A percentile compares a stretch with the other conserved stretches of the same genome.
These are phyloP conservation scores for Drosophila demipolita DNA, from an alignment of 2,888 invertebrate genomes.

Conservation along the genomic window DNA sequence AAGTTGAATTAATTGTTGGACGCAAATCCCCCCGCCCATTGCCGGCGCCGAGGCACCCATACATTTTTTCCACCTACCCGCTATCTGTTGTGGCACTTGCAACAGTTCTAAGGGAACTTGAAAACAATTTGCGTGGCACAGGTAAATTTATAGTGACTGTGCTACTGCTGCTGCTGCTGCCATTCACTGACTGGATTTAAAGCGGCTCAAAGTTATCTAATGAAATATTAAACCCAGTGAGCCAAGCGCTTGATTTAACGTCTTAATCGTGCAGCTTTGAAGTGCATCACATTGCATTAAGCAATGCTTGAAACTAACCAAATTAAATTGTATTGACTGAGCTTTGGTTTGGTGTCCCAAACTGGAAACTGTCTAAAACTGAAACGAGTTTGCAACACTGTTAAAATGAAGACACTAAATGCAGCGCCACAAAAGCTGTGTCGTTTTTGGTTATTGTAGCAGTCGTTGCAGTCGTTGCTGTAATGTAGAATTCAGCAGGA, in stretches of 20 bases:
- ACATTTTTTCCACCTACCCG: conserved; percentile 42
- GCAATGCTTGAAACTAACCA: conserved; percentile 28
- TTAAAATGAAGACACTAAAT: conserved; percentile 72
- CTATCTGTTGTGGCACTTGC: conserved; percentile 56
- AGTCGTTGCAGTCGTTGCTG: conserved; percentile 42
- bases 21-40: conserved; percentile 25
- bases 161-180: conserved; percentile 22
- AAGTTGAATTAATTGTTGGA: conserved; percentile 75
- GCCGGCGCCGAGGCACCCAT: conserved; percentile 34
- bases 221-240: conserved; percentile 71
- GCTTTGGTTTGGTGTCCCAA: conserved; percentile 18
- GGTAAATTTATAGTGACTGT: conserved; percentile 48
- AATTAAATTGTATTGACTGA: conserved; percentile 34
- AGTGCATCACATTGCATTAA: conserved; percentile 41
- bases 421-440: conserved; percentile 52
- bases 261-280: conserved; percentile 49
- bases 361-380: conserved; percentile 30
- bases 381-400: conserved; percentile 46
- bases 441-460: conserved; percentile 56
- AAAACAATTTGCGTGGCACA: conserved; percentile 67
- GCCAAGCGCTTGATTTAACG: conserved; percentile 39
- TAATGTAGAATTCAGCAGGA: conserved; percentile 61
- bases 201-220: conserved; percentile 64
- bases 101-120: conserved; percentile 57
- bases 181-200: conserved; percentile 49